Conservation (phyloP, 2,888 invertebrate genomes). For the Ischnus inquisitorius region DNA sequence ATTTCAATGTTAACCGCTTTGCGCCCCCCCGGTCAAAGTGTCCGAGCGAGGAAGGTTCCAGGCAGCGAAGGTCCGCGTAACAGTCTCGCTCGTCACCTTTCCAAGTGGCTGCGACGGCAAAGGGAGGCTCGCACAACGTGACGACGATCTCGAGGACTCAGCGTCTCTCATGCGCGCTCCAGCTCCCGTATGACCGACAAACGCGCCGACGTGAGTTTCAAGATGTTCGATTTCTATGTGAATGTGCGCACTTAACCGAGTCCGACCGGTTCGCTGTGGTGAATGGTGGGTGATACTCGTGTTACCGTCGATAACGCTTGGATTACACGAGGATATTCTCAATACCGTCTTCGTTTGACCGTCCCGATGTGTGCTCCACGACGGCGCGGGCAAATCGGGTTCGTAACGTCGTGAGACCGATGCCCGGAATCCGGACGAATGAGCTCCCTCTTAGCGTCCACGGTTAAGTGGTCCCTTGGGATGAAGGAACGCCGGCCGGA, state of each 20-base stretch:
- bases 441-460: constrained; percentile 74
- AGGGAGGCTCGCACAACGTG: constrained; percentile 3
- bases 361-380: not conserved
- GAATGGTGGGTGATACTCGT: constrained; percentile 38
- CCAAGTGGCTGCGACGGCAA: constrained; percentile 38
- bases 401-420: constrained; percentile 18
- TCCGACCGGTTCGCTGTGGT: constrained; percentile 23
- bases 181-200: not conserved
- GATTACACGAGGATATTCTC: constrained; percentile 40
- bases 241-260: constrained; percentile 16
- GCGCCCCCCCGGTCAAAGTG: constrained; percentile 60
- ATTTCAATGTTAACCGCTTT: constrained; percentile 68
- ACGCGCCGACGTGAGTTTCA: not conserved
- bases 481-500: constrained; percentile 85
- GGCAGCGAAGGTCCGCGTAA: constrained; percentile 37
- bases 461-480: constrained; percentile 86
- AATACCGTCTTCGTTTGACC: not conserved
- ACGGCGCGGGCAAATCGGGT: not conserved
- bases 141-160: constrained; percentile 7
- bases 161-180: not conserved
- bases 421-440: constrained; percentile 67
- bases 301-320: constrained; percentile 52
- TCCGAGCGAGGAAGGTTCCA: constrained; percentile 43
- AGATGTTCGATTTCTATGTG: constrained; percentile 17
- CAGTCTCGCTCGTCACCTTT: constrained; percentile 25